Percentiles rank a stretch among this genome's conserved stretches.
phyloP scores from a whole-genome alignment of 2,888 invertebrate genomes.

The Cataglyphis livida region DNA sequence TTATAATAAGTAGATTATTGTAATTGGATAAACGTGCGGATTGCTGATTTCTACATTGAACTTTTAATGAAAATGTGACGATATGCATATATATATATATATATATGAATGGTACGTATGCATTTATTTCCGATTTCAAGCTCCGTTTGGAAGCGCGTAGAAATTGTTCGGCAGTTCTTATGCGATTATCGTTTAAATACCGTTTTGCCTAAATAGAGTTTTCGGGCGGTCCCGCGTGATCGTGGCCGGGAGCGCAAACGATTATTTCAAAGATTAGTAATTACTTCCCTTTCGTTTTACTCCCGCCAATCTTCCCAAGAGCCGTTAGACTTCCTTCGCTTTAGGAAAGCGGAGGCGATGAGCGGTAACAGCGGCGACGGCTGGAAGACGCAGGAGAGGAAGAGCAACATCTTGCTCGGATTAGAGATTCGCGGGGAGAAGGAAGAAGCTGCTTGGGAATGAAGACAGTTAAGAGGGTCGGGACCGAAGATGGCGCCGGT shows the following conservation, averaged over 20 bases:
- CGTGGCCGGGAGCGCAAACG: conserved; percentile 62
- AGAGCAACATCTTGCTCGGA: conserved; percentile 83
- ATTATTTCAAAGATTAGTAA: conserved; percentile 83
- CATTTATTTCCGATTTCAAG: background rate
- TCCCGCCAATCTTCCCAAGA: conserved; percentile 65
- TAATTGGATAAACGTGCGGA: background rate
- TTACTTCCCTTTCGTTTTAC: conserved; percentile 81
- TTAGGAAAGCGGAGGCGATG: conserved; percentile 55
- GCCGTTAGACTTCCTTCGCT: conserved; percentile 70
- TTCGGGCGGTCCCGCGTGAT: conserved; percentile 21
- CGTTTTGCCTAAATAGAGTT: conserved; percentile 46
- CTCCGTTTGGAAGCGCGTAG: background rate
- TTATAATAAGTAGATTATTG: background rate
- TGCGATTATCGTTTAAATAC: conserved; percentile 20
- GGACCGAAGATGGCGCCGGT: conserved; percentile 60
- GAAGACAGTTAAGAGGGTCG: conserved; percentile 61
- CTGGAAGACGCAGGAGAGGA: conserved; percentile 12
- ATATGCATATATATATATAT: background rate
- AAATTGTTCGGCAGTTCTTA: conserved; percentile 7
- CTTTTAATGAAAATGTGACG: background rate
- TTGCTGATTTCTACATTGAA: background rate
- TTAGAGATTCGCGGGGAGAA: conserved; percentile 75
- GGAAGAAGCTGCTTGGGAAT: conserved; percentile 62
- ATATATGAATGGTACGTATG: background rate
- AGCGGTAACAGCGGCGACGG: conserved; percentile 46